These are phyloP conservation scores for Myrmophylax atrothorax DNA, from an alignment of 2,113 vertebrate genomes.

Conservation along the genomic window DNA sequence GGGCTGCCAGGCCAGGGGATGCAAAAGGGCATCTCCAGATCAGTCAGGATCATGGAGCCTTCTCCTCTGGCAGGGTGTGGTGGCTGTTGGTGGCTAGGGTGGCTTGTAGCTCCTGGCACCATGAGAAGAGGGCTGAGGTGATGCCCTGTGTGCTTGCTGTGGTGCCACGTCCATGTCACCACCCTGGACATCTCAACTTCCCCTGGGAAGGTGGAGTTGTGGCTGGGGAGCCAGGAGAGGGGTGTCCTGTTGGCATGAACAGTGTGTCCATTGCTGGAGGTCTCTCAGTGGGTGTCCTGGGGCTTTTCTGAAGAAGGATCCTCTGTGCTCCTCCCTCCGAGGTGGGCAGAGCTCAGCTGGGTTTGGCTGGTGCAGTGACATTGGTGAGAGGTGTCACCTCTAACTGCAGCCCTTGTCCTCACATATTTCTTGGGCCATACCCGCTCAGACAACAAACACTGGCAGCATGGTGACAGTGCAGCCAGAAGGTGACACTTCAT, in stretches of 20 bases:
- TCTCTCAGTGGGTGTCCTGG: neutral
- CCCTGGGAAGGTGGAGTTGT: neutral
- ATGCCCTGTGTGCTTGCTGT: neutral
- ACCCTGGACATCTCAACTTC: neutral
- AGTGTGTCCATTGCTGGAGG: rapidly evolving
- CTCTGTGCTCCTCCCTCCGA: rapidly evolving
- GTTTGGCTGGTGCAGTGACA: neutral
- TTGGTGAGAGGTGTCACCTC: neutral
- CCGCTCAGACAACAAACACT: rapidly evolving
- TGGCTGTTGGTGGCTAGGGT: neutral
- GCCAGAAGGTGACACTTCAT: rapidly evolving
- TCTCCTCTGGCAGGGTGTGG: neutral
- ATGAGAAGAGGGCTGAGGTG: neutral
- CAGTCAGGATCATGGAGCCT: neutral
- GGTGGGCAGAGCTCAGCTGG: neutral
- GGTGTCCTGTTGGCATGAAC: rapidly evolving
- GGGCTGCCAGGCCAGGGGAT: neutral
- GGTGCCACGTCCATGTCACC: neutral
- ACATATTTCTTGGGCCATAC: rapidly evolving
- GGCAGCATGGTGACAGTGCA: rapidly evolving
- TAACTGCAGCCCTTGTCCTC: rapidly evolving
- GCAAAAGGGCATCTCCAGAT: neutral
- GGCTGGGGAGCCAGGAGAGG: neutral
- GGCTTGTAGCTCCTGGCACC: neutral
- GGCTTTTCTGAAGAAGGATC: neutral